Conservation (phyloP, 2,888 invertebrate species). For the Crioceris asparagi region DNA sequence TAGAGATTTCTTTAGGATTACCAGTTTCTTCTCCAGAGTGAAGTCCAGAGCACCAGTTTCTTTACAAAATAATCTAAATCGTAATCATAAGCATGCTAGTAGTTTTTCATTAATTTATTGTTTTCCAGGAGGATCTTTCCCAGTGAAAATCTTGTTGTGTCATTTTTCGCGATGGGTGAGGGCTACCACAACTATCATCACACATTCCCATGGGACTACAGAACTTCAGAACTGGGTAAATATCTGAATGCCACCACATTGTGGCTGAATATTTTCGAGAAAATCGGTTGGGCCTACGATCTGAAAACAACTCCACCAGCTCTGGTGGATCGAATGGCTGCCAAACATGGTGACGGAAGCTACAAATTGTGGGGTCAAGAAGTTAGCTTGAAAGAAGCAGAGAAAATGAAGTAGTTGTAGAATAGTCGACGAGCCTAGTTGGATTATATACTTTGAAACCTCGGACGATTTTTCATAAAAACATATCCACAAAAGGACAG, state of each 20-base stretch:
- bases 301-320: slow-evolving; percentile 53
- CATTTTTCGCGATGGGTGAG: slow-evolving; percentile 66
- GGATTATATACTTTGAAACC: too few species aligned
- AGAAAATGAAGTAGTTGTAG: too few species aligned
- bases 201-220: slow-evolving; percentile 90
- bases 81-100: too few species aligned
- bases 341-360: slow-evolving; percentile 42
- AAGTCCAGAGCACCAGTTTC: too few species aligned
- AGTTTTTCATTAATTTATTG: too few species aligned
- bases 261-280: slow-evolving; percentile 57
- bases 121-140: slow-evolving; percentile 64
- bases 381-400: not conserved
- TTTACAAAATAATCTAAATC: too few species aligned
- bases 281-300: slow-evolving; percentile 67
- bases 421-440: too few species aligned
- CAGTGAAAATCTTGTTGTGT: slow-evolving; percentile 63
- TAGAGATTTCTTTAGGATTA: too few species aligned
- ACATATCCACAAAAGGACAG: too few species aligned
- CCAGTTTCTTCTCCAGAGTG: too few species aligned
- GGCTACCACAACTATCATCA: slow-evolving; percentile 95
- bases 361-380: too few species aligned
- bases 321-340: slow-evolving; percentile 41
- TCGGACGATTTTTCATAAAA: too few species aligned
- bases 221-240: slow-evolving; percentile 69
- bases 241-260: slow-evolving; percentile 59